Conservation (phyloP, 2,113 vertebrate genomes). For the Nothocercus nigrocapillus region DNA sequence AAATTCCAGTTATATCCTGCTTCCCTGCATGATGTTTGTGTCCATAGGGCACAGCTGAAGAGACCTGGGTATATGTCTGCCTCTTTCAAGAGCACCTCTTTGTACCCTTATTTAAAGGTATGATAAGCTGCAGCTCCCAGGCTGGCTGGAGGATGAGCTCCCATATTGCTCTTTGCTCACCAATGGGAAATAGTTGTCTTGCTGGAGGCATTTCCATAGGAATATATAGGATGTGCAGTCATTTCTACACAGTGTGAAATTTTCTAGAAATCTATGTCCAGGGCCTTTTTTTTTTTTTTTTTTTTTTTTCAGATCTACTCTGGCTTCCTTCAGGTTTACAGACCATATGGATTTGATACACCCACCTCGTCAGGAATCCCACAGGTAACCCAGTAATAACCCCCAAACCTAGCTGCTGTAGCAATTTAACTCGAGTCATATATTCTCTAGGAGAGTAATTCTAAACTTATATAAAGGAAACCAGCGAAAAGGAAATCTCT, state of each 20-base stretch:
- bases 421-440: background rate
- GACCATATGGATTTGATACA: background rate
- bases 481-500: background rate
- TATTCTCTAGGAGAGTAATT: background rate
- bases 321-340: background rate
- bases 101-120: background rate
- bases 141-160: background rate
- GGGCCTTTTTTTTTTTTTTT: background rate
- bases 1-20: background rate
- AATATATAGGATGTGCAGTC: rapidly evolving
- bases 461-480: background rate
- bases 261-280: background rate
- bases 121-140: background rate
- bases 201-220: background rate
- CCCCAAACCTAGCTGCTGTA: background rate
- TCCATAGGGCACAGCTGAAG: background rate
- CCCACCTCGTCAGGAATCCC: background rate
- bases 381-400: background rate
- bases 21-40: background rate
- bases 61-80: background rate
- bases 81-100: background rate
- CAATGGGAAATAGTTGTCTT: background rate
- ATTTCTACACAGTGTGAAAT: background rate
- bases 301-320: background rate
- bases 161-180: background rate